Conservation (phyloP, 2,888 invertebrate genomes). For the Parnassius glacialis region DNA sequence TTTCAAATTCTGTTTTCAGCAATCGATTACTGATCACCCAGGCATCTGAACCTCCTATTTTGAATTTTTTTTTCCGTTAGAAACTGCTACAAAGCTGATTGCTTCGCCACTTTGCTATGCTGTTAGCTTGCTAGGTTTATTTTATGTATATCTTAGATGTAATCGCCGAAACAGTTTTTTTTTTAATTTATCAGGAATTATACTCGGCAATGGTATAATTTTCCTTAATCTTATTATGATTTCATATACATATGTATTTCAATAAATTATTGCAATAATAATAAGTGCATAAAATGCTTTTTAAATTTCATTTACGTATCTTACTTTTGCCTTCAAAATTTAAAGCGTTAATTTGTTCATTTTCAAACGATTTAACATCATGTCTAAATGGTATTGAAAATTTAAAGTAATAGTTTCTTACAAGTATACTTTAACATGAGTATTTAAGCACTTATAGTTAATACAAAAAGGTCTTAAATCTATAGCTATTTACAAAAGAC, state of each 20-base stretch:
- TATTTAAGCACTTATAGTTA: conserved; percentile 65
- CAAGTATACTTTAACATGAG: conserved; percentile 57
- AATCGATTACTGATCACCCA: too few relatives aligned
- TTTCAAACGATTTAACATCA: conserved; percentile 1
- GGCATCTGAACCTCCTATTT: too few relatives aligned
- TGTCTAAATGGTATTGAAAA: conserved; percentile 6
- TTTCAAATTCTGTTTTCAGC: too few relatives aligned
- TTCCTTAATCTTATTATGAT: not conserved
- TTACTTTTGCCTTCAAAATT: conserved; percentile 6
- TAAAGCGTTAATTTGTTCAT: conserved; percentile 24
- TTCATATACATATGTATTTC: not conserved
- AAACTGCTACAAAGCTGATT: too few relatives aligned
- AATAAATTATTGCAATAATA: too few relatives aligned
- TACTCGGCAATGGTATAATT: too few relatives aligned
- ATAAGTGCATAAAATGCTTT: not conserved
- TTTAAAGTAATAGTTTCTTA: conserved; percentile 8
- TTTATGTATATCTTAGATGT: too few relatives aligned
- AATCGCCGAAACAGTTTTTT: too few relatives aligned
- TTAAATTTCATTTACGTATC: conserved; percentile 13
- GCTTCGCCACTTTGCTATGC: too few relatives aligned
- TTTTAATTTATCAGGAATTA: too few relatives aligned
- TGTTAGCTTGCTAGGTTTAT: too few relatives aligned
- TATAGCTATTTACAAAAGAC: conserved; percentile 21
- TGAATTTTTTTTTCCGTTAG: too few relatives aligned
- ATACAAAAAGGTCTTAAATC: conserved; percentile 32